Percentiles rank a stretch among this genome's conserved stretches.
These are phyloP conservation scores for Caenorhabditis sp. DNA, from an alignment of 2,888 invertebrate species.

Conservation along the genomic window DNA sequence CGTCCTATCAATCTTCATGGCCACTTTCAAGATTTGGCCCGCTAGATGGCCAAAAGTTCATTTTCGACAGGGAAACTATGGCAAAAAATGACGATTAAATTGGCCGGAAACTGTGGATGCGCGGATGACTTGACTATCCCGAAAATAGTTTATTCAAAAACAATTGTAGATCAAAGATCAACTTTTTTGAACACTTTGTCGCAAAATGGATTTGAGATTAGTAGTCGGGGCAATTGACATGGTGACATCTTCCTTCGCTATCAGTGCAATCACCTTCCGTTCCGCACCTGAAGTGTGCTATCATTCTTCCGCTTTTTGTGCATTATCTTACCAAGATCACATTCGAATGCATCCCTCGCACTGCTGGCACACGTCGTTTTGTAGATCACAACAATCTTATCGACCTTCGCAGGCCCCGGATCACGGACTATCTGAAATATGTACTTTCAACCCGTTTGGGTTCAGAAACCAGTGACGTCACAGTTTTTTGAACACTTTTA, in stretches of 20 bases:
- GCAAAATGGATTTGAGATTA: slow-evolving; percentile 62
- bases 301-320: not conserved
- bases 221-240: slow-evolving; percentile 61
- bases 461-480: slow-evolving; percentile 27
- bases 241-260: slow-evolving; percentile 67
- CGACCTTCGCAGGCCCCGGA: slow-evolving; percentile 70
- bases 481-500: not conserved
- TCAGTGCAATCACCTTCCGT: slow-evolving; percentile 67
- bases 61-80: not conserved
- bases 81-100: not conserved
- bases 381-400: slow-evolving; percentile 71
- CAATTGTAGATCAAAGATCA: slow-evolving; percentile 22
- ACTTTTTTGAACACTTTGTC: slow-evolving; percentile 51
- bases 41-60: slow-evolving; percentile 8
- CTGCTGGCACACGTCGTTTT: slow-evolving; percentile 67
- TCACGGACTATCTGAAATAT: slow-evolving; percentile 71
- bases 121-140: not conserved
- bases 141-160: not conserved
- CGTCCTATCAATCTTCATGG: slow-evolving; percentile 37
- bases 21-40: slow-evolving; percentile 26
- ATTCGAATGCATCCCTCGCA: slow-evolving; percentile 64
- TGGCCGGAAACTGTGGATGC: not conserved
- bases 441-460: not conserved
- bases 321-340: slow-evolving; percentile 13
- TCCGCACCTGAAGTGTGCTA: slow-evolving; percentile 33